Evolutionary conservation across 1,140 invertebrate genomes (phyloP).

Genomic region (Geopemphigus sp.): DNA sequence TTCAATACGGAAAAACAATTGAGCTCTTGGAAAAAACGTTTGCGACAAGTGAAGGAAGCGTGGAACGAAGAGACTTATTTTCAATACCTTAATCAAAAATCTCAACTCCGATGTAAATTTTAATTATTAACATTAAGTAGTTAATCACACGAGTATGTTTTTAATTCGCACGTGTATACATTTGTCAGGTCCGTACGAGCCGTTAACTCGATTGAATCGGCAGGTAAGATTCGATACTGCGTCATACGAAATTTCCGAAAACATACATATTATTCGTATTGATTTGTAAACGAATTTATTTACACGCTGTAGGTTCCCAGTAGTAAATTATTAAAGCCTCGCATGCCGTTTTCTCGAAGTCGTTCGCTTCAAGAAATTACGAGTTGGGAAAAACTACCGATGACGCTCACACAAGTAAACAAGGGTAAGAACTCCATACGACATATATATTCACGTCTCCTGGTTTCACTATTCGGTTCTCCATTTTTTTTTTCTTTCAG

Average conservation of each 20-base stretch:
- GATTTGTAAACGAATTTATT: background rate
- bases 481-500: no score
- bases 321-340: conserved; percentile 32
- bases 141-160: background rate
- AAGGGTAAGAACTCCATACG: conserved; percentile 20
- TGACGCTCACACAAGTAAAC: conserved; percentile 31
- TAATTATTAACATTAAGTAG: no score
- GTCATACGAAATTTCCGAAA: no score
- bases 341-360: conserved; percentile 29
- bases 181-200: conserved; percentile 34
- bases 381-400: conserved; percentile 39
- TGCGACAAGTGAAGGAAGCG: conserved; percentile 44
- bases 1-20: conserved; percentile 37
- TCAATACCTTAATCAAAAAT: conserved; percentile 45
- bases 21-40: conserved; percentile 29
- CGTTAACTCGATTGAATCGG: conserved; percentile 29
- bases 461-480: no score
- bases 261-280: background rate
- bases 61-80: conserved; percentile 46
- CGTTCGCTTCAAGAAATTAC: conserved; percentile 39
- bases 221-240: conserved; percentile 5
- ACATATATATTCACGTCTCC: no score
- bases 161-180: background rate
- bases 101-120: conserved; percentile 37
- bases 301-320: conserved; percentile 19